Evolutionary conservation across 1,140 invertebrate genomes (phyloP).

Genomic region (Apis dorsata): DNA sequence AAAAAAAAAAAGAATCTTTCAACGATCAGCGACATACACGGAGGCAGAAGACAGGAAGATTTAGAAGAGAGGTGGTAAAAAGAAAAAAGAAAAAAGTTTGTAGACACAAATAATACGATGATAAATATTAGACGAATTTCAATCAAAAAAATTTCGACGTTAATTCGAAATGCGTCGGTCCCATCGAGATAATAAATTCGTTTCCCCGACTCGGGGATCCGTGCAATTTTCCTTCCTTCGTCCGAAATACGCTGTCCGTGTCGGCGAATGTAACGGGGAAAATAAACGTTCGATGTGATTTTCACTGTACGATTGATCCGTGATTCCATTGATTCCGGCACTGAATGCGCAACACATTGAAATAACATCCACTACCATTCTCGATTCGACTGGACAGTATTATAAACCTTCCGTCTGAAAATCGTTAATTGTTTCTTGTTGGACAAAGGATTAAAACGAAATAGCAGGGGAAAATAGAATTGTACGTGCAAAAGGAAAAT

Average conservation of each 20-base stretch:
- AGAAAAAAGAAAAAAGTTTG: too few relatives aligned
- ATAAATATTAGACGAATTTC: background rate
- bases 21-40: too few relatives aligned
- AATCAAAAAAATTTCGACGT: background rate
- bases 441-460: background rate
- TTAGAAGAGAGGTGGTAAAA: too few relatives aligned
- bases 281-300: constrained; percentile 51
- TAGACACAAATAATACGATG: background rate
- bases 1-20: too few relatives aligned
- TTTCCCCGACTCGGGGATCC: background rate
- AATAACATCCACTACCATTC: constrained; percentile 26
- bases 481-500: background rate
- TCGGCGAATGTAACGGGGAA: constrained; percentile 4
- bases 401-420: background rate
- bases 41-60: too few relatives aligned
- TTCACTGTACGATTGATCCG: constrained; percentile 58
- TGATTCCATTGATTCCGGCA: constrained; percentile 47
- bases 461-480: background rate
- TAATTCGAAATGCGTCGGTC: background rate
- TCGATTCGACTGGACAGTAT: constrained; percentile 2
- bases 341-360: constrained; percentile 54
- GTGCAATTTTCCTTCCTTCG: constrained; percentile 6
- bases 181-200: constrained; percentile 18
- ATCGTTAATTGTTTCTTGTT: background rate
- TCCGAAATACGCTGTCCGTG: background rate